phyloP scores from a whole-genome alignment of 2,888 invertebrate genomes.

The Aproaerema taeniolella region DNA sequence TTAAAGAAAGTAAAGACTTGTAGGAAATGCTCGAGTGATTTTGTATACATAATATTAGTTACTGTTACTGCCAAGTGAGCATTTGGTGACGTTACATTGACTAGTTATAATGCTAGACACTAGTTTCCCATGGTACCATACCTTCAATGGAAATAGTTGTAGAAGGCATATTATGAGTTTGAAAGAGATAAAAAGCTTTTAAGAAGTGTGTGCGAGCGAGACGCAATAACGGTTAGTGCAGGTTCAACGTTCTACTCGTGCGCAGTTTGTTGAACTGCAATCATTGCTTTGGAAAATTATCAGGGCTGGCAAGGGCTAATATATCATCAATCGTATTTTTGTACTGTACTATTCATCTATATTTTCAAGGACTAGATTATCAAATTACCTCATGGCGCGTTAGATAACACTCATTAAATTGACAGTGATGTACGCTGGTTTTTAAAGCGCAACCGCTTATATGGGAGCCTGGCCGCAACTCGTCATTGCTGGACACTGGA shows the following conservation, averaged over 20 bases:
- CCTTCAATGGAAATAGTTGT: constrained; percentile 47
- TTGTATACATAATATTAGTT: constrained; percentile 4
- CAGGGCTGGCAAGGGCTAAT: constrained; percentile 44
- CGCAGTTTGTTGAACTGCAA: constrained; percentile 76
- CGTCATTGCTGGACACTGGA: too few relatives aligned
- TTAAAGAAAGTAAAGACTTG: constrained; percentile 3
- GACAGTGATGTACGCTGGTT: too few relatives aligned
- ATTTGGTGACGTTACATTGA: constrained; percentile 34
- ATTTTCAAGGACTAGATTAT: too few relatives aligned
- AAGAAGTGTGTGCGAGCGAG: constrained; percentile 39
- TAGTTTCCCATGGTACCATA: constrained; percentile 42
- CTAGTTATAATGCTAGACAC: constrained; percentile 20
- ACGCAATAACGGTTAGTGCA: constrained; percentile 54
- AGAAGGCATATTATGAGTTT: constrained; percentile 44
- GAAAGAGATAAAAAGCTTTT: constrained; percentile 36
- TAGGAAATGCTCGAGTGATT: constrained; percentile 9
- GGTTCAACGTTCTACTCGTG: constrained; percentile 73
- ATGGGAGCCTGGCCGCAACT: too few relatives aligned
- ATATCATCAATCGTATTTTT: too few relatives aligned
- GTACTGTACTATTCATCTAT: too few relatives aligned
- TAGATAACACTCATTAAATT: too few relatives aligned
- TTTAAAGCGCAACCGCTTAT: too few relatives aligned
- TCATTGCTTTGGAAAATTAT: constrained; percentile 69
- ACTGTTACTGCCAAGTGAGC: constrained; percentile 1
- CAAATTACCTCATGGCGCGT: too few relatives aligned